Conservation (phyloP, 2,797 vertebrate genomes). For the Monodelphis domestica region DNA sequence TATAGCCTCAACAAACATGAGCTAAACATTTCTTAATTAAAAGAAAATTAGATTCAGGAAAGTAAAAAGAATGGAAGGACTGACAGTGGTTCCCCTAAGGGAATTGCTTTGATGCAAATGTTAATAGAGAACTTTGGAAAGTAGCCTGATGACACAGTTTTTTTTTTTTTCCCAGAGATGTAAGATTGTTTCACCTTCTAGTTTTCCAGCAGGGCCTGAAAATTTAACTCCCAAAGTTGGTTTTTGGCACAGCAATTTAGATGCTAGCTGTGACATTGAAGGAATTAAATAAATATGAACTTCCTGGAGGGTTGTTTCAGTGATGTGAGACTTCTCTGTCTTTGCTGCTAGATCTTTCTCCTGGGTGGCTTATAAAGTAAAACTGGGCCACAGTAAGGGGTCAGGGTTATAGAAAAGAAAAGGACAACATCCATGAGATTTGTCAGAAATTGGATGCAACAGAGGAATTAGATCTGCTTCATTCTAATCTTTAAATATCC, state of each 20-base stretch:
- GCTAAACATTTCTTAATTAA: neutral
- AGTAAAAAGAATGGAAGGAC: neutral
- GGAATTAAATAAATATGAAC: neutral
- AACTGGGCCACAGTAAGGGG: neutral
- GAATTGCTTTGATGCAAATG: neutral
- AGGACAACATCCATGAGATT: neutral
- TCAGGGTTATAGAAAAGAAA: neutral
- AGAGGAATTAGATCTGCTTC: neutral
- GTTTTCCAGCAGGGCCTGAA: slow-evolving; percentile 1
- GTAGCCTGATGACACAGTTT: neutral
- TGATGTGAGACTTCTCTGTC: neutral
- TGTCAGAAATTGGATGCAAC: rapidly evolving
- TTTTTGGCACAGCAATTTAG: neutral
- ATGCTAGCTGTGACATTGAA: neutral
- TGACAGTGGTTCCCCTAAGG: neutral
- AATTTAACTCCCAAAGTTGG: slow-evolving; percentile 27
- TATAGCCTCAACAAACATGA: neutral
- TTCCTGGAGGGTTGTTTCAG: neutral
- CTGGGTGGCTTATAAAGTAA: neutral
- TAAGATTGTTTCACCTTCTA: slow-evolving; percentile 18
- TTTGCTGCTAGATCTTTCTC: neutral
- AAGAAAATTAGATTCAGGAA: neutral
- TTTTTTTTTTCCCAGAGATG: neutral
- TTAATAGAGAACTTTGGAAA: neutral
- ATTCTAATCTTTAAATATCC: neutral